These are phyloP conservation scores for Micrasema minimum DNA, from an alignment of 1,140 invertebrate species.

Conservation along the genomic window DNA sequence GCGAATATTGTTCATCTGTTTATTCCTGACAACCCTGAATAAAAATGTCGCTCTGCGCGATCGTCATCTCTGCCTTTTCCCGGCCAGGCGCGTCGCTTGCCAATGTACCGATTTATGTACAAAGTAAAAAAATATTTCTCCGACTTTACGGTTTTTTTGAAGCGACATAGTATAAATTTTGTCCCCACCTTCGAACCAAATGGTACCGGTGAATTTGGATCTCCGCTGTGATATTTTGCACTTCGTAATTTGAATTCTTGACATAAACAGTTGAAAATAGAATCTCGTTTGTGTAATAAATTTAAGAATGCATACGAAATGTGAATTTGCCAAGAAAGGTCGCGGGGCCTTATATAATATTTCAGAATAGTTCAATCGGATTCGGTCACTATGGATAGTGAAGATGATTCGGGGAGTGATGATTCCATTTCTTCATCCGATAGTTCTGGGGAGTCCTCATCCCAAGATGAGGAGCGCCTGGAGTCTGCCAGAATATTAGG, in stretches of 20 bases:
- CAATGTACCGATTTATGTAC: constrained; percentile 24
- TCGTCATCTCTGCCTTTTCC: constrained; percentile 39
- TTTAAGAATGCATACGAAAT: constrained; percentile 25
- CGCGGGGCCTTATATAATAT: constrained; percentile 23
- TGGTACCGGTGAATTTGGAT: constrained; percentile 5
- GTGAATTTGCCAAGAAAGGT: constrained; percentile 20
- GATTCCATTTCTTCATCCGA: constrained; percentile 38
- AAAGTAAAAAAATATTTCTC: constrained; percentile 3
- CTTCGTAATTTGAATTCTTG: constrained; percentile 31
- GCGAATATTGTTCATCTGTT: no score
- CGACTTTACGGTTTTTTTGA: constrained; percentile 10
- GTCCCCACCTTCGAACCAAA: neutral
- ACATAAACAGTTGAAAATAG: constrained; percentile 40
- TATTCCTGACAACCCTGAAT: constrained; percentile 21
- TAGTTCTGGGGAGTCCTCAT: constrained; percentile 39
- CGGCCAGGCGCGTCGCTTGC: constrained; percentile 35
- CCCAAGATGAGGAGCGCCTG: constrained; percentile 59
- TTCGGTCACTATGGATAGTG: constrained; percentile 34
- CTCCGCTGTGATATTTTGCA: constrained; percentile 21
- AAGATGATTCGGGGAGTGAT: constrained; percentile 38
- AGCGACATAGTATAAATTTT: constrained; percentile 7
- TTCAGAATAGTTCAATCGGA: constrained; percentile 13
- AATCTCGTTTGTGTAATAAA: constrained; percentile 28
- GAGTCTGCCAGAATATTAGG: constrained; percentile 59
- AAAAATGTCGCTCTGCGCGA: constrained; percentile 40